Conservation (phyloP, 1,140 invertebrate species). For the Drosophila ironensis region DNA sequence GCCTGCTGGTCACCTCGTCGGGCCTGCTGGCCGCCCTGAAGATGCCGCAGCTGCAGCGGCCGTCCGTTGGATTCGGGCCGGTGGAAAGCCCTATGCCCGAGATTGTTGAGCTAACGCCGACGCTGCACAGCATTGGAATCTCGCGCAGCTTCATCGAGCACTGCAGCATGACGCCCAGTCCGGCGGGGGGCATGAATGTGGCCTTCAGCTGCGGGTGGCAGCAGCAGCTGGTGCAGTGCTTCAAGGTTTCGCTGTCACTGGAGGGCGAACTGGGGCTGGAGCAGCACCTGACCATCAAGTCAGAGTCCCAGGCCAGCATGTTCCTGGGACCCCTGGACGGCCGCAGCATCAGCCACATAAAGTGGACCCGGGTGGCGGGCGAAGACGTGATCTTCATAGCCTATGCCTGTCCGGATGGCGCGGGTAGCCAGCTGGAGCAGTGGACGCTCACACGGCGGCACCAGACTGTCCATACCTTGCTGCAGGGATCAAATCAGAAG, state of each 20-base stretch:
- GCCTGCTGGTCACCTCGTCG: constrained; percentile 90
- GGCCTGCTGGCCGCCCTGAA: constrained; percentile 90
- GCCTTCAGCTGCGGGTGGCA: constrained; percentile 84
- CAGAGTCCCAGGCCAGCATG: constrained; percentile 90
- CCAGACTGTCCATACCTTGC: constrained; percentile 89
- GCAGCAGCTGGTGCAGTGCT: constrained; percentile 89
- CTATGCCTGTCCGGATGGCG: constrained; percentile 84
- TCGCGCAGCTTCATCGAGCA: constrained; percentile 89
- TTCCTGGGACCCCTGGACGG: constrained; percentile 85
- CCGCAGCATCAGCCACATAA: constrained; percentile 86
- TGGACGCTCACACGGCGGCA: constrained; percentile 93
- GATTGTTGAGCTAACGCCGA: constrained; percentile 82
- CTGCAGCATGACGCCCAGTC: constrained; percentile 84
- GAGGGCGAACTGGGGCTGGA: constrained; percentile 51
- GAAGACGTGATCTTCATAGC: constrained; percentile 91
- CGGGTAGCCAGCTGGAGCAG: constrained; percentile 89
- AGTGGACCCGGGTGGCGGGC: constrained; percentile 91
- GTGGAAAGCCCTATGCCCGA: constrained; percentile 13
- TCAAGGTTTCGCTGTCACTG: constrained; percentile 80
- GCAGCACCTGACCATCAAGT: constrained; percentile 84
- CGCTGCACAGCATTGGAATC: constrained; percentile 87
- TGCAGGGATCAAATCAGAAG: constrained; percentile 70
- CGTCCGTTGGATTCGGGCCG: neutral
- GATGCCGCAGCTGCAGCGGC: constrained; percentile 80
- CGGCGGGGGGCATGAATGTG: constrained; percentile 90